Evolutionary conservation across 2,797 vertebrate genomes (phyloP).

Genomic region (Cynodonichthys magdalenae): DNA sequence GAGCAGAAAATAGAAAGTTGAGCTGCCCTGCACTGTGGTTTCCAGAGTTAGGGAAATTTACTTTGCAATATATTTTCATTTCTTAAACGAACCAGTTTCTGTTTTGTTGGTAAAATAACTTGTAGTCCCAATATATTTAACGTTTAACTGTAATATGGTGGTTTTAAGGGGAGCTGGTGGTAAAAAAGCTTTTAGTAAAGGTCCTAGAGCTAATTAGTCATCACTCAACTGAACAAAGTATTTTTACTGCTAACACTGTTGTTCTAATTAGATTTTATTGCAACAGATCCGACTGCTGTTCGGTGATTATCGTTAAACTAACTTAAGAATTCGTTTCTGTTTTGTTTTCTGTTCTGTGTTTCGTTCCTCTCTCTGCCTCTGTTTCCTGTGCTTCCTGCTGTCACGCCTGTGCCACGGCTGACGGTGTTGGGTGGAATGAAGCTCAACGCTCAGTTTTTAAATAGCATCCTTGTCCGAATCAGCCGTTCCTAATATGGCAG

Average conservation of each 20-base stretch:
- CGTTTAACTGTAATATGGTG: too few species aligned
- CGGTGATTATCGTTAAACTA: neutral
- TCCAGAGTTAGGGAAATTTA: too few species aligned
- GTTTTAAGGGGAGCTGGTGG: too few species aligned
- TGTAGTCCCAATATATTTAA: too few species aligned
- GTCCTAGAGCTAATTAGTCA: too few species aligned
- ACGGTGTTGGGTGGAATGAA: slow-evolving; percentile 72
- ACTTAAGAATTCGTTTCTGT: slow-evolving; percentile 1
- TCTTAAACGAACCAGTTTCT: neutral
- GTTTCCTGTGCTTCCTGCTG: slow-evolving; percentile 45
- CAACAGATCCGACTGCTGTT: neutral
- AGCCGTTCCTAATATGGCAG: slow-evolving; percentile 80
- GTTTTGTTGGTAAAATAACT: neutral
- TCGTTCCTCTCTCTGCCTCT: slow-evolving; percentile 9
- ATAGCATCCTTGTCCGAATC: slow-evolving; percentile 76
- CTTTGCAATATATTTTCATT: too few species aligned
- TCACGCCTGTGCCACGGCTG: slow-evolving; percentile 46
- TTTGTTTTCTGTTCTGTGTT: neutral
- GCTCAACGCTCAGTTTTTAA: slow-evolving; percentile 80
- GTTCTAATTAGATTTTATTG: neutral
- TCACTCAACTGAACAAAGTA: too few species aligned
- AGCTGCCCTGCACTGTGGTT: neutral
- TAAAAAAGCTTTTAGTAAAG: too few species aligned
- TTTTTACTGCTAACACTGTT: neutral
- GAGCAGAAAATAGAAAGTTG: slow-evolving; percentile 32